Percentiles rank a stretch among this genome's conserved stretches.
phyloP scores from a whole-genome alignment of 2,797 vertebrate genomes.

The Discoglossus pictus region DNA sequence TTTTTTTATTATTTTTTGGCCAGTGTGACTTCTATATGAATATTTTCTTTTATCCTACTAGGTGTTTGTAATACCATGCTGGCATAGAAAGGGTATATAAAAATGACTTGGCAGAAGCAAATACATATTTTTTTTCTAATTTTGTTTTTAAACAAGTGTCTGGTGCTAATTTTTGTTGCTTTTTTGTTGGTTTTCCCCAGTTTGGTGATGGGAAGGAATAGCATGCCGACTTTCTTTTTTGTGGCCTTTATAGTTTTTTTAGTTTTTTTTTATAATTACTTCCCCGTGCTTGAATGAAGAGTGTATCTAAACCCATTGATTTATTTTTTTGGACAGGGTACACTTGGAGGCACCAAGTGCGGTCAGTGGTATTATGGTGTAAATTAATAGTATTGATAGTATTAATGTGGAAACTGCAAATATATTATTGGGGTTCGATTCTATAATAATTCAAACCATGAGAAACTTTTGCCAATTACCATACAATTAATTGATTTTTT shows the following conservation, averaged over 20 bases:
- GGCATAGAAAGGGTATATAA: too few species aligned
- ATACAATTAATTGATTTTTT: too few species aligned
- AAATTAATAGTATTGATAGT: slow-evolving; percentile 11
- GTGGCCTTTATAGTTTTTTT: slow-evolving; percentile 50
- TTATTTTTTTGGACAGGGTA: slow-evolving; percentile 79
- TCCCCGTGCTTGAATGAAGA: slow-evolving; percentile 92
- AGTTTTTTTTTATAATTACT: slow-evolving; percentile 59
- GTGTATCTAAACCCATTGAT: slow-evolving; percentile 84
- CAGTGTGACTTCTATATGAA: too few species aligned
- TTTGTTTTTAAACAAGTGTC: neutral
- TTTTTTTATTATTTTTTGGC: too few species aligned
- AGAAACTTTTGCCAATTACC: slow-evolving; percentile 17
- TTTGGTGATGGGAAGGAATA: slow-evolving; percentile 79
- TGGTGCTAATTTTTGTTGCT: neutral
- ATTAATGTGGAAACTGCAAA: slow-evolving; percentile 3
- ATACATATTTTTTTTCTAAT: too few species aligned
- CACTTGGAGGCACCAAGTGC: slow-evolving; percentile 88
- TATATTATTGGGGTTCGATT: neutral
- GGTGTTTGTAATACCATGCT: slow-evolving; percentile 17
- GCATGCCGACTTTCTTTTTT: slow-evolving; percentile 73
- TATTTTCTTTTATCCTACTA: slow-evolving; percentile 45
- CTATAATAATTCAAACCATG: slow-evolving; percentile 16
- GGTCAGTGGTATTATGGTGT: slow-evolving; percentile 47
- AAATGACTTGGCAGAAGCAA: too few species aligned
- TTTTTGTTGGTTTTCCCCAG: slow-evolving; percentile 46